These are phyloP conservation scores for Typhlomys cinereus DNA, from an alignment of 2,113 vertebrate species.

Conservation along the genomic window DNA sequence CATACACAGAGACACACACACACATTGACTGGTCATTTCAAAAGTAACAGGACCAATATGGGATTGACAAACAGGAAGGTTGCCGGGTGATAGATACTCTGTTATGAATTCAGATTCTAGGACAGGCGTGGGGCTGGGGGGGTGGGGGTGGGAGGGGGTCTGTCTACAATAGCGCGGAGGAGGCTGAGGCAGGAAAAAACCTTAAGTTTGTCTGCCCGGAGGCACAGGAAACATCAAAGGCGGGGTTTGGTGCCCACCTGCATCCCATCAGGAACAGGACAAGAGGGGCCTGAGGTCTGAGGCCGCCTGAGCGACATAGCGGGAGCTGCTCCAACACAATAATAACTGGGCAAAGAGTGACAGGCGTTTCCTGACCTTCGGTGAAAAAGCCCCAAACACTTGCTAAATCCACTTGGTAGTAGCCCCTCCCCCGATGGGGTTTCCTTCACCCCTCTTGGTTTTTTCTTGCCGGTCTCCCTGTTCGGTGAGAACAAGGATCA, in stretches of 20 bases:
- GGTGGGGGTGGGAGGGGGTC: no score
- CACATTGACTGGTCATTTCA: no score
- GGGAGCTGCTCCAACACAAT: neutral
- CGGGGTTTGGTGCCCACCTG: no score
- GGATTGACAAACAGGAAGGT: neutral
- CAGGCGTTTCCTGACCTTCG: neutral
- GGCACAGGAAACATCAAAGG: no score
- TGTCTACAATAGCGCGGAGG: neutral
- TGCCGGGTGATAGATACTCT: neutral
- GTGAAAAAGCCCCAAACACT: neutral
- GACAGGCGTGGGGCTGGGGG: no score
- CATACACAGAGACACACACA: no score
- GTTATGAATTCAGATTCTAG: neutral
- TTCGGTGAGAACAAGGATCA: neutral
- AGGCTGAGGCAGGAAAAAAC: neutral
- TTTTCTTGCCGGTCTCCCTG: neutral
- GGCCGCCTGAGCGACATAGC: neutral
- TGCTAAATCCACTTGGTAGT: neutral
- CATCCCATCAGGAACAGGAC: no score
- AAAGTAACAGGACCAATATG: neutral
- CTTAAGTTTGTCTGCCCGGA: no score
- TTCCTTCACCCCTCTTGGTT: no score
- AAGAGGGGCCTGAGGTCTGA: neutral
- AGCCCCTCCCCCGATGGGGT: neutral
- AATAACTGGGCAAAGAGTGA: neutral